Evolutionary conservation across 2,113 vertebrate genomes (phyloP).

Genomic region (Pollachius pollachius): DNA sequence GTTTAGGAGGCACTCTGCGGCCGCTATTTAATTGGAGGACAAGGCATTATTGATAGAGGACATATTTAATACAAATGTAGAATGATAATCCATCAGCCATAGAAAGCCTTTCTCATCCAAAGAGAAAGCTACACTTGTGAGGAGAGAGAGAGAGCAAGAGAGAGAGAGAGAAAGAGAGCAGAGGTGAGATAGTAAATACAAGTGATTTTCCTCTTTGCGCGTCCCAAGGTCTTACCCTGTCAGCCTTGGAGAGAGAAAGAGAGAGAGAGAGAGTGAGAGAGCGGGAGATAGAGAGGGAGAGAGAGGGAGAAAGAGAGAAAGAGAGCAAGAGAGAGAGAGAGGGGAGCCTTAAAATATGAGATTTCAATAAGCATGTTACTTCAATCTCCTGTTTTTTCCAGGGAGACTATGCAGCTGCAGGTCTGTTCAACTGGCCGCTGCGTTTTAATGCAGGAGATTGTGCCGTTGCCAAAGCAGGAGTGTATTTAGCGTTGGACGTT

Average conservation of each 20-base stretch:
- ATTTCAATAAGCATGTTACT: too few relatives aligned
- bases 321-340: background rate
- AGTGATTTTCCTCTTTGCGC: slow-evolving; percentile 58
- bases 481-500: too few relatives aligned
- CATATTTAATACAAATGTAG: slow-evolving; percentile 74
- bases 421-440: too few relatives aligned
- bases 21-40: slow-evolving; percentile 67
- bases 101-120: slow-evolving; percentile 44
- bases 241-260: slow-evolving; percentile 53
- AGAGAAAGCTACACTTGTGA: slow-evolving; percentile 42
- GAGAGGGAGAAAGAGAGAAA: slow-evolving; percentile 4
- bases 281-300: too few relatives aligned
- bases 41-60: slow-evolving; percentile 70
- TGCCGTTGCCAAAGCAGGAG: too few relatives aligned
- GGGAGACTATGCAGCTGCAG: too few relatives aligned
- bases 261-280: background rate
- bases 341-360: too few relatives aligned
- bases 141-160: slow-evolving; percentile 13
- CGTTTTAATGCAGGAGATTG: too few relatives aligned
- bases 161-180: background rate
- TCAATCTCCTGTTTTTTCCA: too few relatives aligned
- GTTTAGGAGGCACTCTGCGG: slow-evolving; percentile 61
- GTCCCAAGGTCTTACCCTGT: slow-evolving; percentile 46
- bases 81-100: slow-evolving; percentile 66
- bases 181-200: slow-evolving; percentile 50